phyloP scores from a whole-genome alignment of 2,888 invertebrate genomes.

The Eulithis testata region DNA sequence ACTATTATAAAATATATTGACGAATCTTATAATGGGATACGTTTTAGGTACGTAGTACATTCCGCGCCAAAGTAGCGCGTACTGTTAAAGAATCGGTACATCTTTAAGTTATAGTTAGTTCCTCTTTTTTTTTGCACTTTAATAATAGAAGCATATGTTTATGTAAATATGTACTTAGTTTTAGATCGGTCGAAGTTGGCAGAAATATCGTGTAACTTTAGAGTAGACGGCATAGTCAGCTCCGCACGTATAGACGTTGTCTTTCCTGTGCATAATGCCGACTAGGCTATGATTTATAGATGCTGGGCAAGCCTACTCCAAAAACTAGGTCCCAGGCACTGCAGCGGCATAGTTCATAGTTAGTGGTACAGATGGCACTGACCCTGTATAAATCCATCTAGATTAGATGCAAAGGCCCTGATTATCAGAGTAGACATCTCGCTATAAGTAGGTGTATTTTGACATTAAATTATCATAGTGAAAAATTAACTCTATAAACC shows the following conservation, averaged over 20 bases:
- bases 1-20: too few species aligned
- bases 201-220: background rate
- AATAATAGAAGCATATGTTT: slow-evolving; percentile 6
- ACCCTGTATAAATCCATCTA: too few species aligned
- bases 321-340: too few species aligned
- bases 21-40: background rate
- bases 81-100: background rate
- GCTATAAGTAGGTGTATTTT: slow-evolving; percentile 3
- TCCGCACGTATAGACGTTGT: too few species aligned
- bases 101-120: background rate
- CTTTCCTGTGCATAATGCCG: too few species aligned
- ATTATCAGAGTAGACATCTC: background rate
- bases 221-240: background rate
- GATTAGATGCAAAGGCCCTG: too few species aligned
- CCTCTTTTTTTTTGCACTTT: slow-evolving; percentile 8
- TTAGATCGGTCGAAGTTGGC: slow-evolving; percentile 7
- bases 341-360: too few species aligned
- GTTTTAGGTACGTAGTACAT: background rate
- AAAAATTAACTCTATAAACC: background rate
- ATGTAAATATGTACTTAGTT: slow-evolving; percentile 10
- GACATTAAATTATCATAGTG: slow-evolving; percentile 18
- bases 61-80: slow-evolving; percentile 5
- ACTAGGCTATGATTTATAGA: too few species aligned
- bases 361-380: too few species aligned
- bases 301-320: too few species aligned